phyloP scores from a whole-genome alignment of 2,113 vertebrate genomes.

The Tachycineta bicolor region DNA sequence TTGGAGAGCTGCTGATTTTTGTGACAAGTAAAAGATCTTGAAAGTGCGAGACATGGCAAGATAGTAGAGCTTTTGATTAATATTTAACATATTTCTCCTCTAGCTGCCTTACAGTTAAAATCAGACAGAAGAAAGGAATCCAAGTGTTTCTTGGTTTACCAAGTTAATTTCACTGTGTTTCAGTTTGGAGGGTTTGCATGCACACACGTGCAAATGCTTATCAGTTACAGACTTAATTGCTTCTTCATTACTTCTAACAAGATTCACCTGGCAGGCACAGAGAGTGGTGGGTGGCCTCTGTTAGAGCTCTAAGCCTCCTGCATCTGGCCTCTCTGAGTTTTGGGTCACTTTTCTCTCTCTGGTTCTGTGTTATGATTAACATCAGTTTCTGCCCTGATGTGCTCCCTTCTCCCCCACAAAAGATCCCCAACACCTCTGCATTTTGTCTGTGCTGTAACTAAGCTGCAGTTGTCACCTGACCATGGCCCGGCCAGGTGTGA shows the following conservation, averaged over 20 bases:
- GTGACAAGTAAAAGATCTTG: neutral
- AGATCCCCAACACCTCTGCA: rapidly evolving
- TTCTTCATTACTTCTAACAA: neutral
- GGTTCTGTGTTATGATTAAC: neutral
- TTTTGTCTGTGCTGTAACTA: neutral
- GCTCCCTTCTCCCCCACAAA: rapidly evolving
- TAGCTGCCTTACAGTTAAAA: neutral
- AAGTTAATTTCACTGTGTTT: neutral
- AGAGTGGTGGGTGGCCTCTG: neutral
- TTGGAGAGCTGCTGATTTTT: neutral
- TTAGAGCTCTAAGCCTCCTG: neutral
- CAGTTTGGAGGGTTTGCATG: neutral
- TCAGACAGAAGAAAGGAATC: neutral
- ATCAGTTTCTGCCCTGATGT: neutral
- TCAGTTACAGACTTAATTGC: neutral
- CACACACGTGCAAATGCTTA: rapidly evolving
- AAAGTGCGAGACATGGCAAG: neutral
- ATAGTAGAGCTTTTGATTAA: neutral
- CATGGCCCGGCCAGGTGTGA: rapidly evolving
- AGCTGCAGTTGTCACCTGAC: neutral
- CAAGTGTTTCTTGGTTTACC: neutral
- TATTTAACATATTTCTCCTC: neutral
- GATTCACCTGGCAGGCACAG: neutral
- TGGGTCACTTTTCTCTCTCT: neutral
- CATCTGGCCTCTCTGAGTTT: neutral